phyloP scores from a whole-genome alignment of 2,797 vertebrate species.

The Lacerta bilineata region DNA sequence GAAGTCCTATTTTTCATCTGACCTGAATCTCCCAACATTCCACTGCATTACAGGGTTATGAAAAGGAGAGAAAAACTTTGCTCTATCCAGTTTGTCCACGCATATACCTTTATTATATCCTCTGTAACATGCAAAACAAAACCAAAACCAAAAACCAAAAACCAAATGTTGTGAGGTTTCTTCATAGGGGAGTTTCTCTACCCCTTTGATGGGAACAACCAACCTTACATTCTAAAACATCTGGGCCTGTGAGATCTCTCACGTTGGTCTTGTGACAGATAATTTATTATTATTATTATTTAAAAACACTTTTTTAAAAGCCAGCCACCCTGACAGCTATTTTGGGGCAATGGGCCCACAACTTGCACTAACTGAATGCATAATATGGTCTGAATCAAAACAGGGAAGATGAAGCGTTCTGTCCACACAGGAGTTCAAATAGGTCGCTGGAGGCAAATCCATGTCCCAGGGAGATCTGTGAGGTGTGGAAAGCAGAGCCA shows the following conservation, averaged over 20 bases:
- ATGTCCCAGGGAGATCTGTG: background rate
- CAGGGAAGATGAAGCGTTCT: background rate
- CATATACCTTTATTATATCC: too few relatives aligned
- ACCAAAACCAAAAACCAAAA: too few relatives aligned
- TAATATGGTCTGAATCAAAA: constrained; percentile 14
- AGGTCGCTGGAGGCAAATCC: background rate
- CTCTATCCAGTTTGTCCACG: too few relatives aligned
- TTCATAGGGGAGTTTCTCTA: too few relatives aligned
- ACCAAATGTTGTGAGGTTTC: too few relatives aligned
- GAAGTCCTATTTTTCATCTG: too few relatives aligned
- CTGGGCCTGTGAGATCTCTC: background rate
- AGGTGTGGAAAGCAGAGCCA: constrained; percentile 14
- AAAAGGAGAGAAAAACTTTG: too few relatives aligned
- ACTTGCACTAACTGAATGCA: constrained; percentile 10
- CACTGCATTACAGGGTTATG: too few relatives aligned
- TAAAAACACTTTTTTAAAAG: background rate
- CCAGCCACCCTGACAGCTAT: constrained; percentile 1
- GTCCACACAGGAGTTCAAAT: background rate
- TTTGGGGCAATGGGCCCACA: constrained; percentile 28
- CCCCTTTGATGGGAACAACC: too few relatives aligned
- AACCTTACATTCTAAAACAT: background rate
- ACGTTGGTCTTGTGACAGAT: background rate
- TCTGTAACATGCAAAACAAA: too few relatives aligned
- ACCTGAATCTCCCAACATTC: too few relatives aligned
- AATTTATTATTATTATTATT: background rate